Base-by-base conservation (phyloP, 2,797 vertebrate species). In the Hippoglossus hippoglossus region DNA sequence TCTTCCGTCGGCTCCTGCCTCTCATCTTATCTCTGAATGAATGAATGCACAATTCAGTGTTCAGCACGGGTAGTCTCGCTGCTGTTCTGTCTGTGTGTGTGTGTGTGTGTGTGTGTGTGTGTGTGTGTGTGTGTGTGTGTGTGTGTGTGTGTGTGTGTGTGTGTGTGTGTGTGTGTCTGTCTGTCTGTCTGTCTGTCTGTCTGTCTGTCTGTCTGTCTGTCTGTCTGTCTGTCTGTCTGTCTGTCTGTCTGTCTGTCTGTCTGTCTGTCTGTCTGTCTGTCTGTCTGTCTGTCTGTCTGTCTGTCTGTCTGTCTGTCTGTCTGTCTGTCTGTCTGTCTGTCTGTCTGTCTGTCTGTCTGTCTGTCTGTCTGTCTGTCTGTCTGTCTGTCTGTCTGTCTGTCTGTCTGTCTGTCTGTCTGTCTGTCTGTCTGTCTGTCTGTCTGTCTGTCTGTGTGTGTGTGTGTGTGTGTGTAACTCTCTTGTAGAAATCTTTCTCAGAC, bases 11-110 rank as follows among this genome's bases (percentile, higher is more conserved):
- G 44, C 82, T 85, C 63, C 79, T 83, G 54, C 73, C 41, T 81
- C 84, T 82, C 50, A n/a, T 79, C 79, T 88, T 80, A 81, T 87
- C 81, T 87, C 62, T 75, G 68, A 84, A 82, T 87, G 82, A 87
- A 87, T 79, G 84, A 87, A 81, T 77, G 67, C 75, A 84, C 77
- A 79, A 75, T 71, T 78, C 78, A 66, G 72, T 67, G 77, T 84
- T 85, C 54, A 68, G 83, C 75, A 41, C 19, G 25, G 53, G 67
- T 64, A 71, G 68, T 31, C 74, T 80, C 3, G 1, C 60, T 56
- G 1, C 60, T 56, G 0, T 39, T 76, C 25, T 22, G n/a, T 47
- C 18, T 39, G 46, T 63, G 4, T 52, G 21, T 50, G 24, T 57
- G 13, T 22, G n/a, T 47, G 34, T 26, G 25, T 69, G 15, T 75